Conservation (phyloP, 2,797 vertebrate genomes). For the Sphaeramia orbicularis region DNA sequence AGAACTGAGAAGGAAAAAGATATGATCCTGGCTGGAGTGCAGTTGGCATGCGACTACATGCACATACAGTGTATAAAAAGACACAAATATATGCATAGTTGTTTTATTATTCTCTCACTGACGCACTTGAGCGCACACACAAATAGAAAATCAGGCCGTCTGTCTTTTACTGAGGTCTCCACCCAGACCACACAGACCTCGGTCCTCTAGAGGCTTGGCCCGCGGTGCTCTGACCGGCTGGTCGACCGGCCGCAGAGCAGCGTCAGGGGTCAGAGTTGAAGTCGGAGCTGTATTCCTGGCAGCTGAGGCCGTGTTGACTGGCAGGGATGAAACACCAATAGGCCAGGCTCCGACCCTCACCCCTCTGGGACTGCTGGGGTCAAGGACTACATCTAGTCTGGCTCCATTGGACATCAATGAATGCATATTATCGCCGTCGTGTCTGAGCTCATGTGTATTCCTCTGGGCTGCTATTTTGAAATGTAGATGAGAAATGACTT, state of each 20-base stretch:
- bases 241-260: slow-evolving; percentile 21
- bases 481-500: neutral
- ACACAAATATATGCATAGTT: slow-evolving; percentile 38
- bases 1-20: slow-evolving; percentile 26
- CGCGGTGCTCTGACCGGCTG: neutral
- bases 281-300: slow-evolving; percentile 62
- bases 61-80: slow-evolving; percentile 31
- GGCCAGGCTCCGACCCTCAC: slow-evolving; percentile 44
- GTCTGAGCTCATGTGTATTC: slow-evolving; percentile 5
- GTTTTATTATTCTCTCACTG: slow-evolving; percentile 42
- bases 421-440: neutral
- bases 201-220: slow-evolving; percentile 48
- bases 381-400: slow-evolving; percentile 65
- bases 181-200: slow-evolving; percentile 59
- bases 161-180: slow-evolving; percentile 33
- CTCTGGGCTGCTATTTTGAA: neutral
- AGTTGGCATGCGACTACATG: slow-evolving; percentile 33
- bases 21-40: slow-evolving; percentile 33
- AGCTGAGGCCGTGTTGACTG: slow-evolving; percentile 54
- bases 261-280: slow-evolving; percentile 57
- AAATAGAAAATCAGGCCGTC: slow-evolving; percentile 19
- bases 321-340: slow-evolving; percentile 60
- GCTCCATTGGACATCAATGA: slow-evolving; percentile 72
- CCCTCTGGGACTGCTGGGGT: slow-evolving; percentile 61
- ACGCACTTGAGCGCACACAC: slow-evolving; percentile 16